Evolutionary conservation across 2,113 vertebrate species (phyloP).

Genomic region (Prionailurus viverrinus): DNA sequence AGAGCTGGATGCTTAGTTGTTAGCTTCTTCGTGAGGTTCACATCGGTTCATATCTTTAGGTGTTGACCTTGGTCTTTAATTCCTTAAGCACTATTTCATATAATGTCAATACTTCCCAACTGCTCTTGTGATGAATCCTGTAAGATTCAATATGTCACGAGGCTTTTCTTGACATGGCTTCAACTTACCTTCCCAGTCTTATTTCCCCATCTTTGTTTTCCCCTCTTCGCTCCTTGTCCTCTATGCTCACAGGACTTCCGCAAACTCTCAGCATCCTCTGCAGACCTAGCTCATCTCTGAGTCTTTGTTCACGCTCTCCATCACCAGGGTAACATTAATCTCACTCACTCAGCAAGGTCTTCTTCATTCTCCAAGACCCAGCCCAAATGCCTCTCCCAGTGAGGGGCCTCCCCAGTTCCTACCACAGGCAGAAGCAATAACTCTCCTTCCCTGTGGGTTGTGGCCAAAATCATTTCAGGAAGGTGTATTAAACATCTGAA

Average conservation of each 20-base stretch:
- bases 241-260: neutral
- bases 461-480: neutral
- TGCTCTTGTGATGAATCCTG: neutral
- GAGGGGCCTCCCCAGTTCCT: neutral
- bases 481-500: conserved; percentile 23
- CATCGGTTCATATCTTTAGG: neutral
- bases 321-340: neutral
- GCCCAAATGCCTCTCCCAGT: neutral
- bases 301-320: neutral
- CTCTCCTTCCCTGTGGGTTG: neutral
- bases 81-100: neutral
- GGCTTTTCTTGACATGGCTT: neutral
- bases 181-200: neutral
- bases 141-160: neutral
- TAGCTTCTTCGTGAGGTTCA: neutral
- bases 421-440: neutral
- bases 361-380: neutral
- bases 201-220: neutral
- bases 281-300: neutral
- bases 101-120: neutral
- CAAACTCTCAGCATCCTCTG: neutral
- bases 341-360: neutral
- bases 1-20: neutral
- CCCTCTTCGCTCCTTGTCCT: neutral
- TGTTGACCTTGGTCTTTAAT: neutral